Conservation (phyloP, 2,888 invertebrate species). For the Patella depressa region DNA sequence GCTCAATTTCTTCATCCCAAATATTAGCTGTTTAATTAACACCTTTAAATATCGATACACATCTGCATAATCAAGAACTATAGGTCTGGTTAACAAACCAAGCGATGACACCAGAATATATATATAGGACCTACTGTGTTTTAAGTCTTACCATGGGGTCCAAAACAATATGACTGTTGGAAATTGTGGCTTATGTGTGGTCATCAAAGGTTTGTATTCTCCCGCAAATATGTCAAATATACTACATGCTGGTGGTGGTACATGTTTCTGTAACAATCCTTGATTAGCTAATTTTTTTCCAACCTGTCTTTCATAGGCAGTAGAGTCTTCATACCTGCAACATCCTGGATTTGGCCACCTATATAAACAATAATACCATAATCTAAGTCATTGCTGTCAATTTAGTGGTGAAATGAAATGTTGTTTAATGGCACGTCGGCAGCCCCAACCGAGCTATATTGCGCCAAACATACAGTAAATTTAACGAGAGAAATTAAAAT, state of each 20-base stretch:
- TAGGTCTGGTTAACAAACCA: no score
- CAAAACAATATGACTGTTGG: constrained; percentile 69
- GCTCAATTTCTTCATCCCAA: no score
- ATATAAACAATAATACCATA: constrained; percentile 19
- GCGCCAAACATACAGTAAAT: no score
- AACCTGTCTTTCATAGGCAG: constrained; percentile 58
- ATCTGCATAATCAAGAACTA: no score
- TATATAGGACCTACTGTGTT: neutral
- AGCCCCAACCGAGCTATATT: no score
- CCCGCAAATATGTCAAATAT: constrained; percentile 67
- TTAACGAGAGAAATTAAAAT: no score
- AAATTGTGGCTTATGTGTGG: constrained; percentile 53
- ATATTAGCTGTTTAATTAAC: no score
- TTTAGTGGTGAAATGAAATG: no score
- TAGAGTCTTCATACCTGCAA: constrained; percentile 65
- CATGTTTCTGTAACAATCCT: constrained; percentile 64
- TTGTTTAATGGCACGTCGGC: no score
- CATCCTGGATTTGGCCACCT: constrained; percentile 68
- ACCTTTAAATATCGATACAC: no score
- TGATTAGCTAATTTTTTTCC: constrained; percentile 67
- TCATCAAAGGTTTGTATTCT: constrained; percentile 65
- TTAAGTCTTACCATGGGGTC: constrained; percentile 64
- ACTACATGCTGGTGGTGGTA: constrained; percentile 66
- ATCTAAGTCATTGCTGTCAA: no score
- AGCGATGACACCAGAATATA: no score